Percentiles rank a stretch among this genome's conserved stretches.
These are phyloP conservation scores for Neodontobutis hainanensis DNA, from an alignment of 2,113 vertebrate genomes.

Conservation along the genomic window DNA sequence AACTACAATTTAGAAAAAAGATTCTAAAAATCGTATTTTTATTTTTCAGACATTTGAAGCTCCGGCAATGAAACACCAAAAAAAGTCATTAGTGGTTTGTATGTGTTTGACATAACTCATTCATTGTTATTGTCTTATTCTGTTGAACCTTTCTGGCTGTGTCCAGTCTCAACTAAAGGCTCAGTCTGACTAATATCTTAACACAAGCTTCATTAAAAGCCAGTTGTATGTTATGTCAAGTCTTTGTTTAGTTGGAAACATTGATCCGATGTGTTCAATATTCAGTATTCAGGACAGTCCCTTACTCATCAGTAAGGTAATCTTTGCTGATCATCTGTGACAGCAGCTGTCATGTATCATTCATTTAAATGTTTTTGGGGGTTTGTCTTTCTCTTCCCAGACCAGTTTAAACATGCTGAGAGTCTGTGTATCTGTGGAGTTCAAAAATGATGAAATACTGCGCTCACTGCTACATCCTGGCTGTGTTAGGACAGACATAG, in stretches of 20 bases:
- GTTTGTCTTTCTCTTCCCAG: slow-evolving; percentile 1
- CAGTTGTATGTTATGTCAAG: slow-evolving; percentile 36
- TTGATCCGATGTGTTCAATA: not conserved
- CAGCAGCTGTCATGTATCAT: not conserved
- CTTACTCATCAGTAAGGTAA: slow-evolving; percentile 73
- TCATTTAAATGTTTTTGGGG: not conserved
- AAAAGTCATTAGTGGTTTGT: slow-evolving; percentile 14
- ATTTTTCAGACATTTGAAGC: slow-evolving; percentile 37
- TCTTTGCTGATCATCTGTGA: not conserved
- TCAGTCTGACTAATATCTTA: slow-evolving; percentile 30
- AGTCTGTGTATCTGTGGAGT: slow-evolving; percentile 18
- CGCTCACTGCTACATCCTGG: slow-evolving; percentile 35
- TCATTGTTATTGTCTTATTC: not conserved
- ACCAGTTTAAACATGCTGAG: slow-evolving; percentile 36
- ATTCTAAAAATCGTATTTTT: not conserved
- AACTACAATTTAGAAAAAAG: too few relatives aligned
- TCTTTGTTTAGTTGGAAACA: slow-evolving; percentile 55
- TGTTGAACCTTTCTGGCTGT: not conserved
- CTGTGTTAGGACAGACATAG: slow-evolving; percentile 45
- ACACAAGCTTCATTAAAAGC: slow-evolving; percentile 56
- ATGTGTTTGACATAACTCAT: slow-evolving; percentile 32
- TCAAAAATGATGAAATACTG: slow-evolving; percentile 51
- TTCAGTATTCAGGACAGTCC: slow-evolving; percentile 38
- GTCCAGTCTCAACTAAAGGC: not conserved
- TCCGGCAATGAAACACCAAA: slow-evolving; percentile 51